Base-by-base conservation (phyloP, 2,113 vertebrate genomes). In the Cercocebus atys region DNA sequence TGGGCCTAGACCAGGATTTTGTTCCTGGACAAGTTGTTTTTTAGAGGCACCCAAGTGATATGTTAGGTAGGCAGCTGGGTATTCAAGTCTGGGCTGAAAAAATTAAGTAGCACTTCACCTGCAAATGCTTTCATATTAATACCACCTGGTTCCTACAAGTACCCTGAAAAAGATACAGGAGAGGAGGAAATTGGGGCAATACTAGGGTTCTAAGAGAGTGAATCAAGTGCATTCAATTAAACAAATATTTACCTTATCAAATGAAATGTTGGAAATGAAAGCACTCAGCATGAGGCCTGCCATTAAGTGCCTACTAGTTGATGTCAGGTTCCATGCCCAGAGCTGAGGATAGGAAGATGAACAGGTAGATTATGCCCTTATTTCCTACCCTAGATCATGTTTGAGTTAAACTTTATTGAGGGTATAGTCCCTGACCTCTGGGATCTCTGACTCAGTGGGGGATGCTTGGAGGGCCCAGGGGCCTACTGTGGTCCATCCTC, bases 221-320 rank as follows among this genome's bases (percentile, higher is more conserved):
- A 78, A 47, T 93, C 64, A 84, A 66, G 85, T 32, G 13, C 22
- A 73, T 52, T 59, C 59, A 88, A 4, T 86, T 80, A 61, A 82
- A 59, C 72, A 94, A 85, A 79, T 47, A 92, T 96, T 94, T 88
- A 81, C 72, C 55, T 97, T 90, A 72, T 76, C 93, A 94, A 87
- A 88, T 68, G 68, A 88, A 89, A 81, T 72, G 32, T 59, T 90
- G 47, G 38, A 91, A 93, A 50, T 30, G 78, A 86, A 93, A 93
- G 27, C 57, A 89, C 30, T 96, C 64, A 32, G 68, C 78, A 45
- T 11, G 88, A 96, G 93, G 20, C 88, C 96, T 88, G 73, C 55
- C 85, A 35, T 90, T 90, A 92, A 89, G 55, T 57, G 32, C 72
- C 68, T 84, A n/a, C 79, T 52, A 55, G 17, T 43, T 73, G 43